phyloP scores from a whole-genome alignment of 1,140 invertebrate species.

The Diuraphis noxia region DNA sequence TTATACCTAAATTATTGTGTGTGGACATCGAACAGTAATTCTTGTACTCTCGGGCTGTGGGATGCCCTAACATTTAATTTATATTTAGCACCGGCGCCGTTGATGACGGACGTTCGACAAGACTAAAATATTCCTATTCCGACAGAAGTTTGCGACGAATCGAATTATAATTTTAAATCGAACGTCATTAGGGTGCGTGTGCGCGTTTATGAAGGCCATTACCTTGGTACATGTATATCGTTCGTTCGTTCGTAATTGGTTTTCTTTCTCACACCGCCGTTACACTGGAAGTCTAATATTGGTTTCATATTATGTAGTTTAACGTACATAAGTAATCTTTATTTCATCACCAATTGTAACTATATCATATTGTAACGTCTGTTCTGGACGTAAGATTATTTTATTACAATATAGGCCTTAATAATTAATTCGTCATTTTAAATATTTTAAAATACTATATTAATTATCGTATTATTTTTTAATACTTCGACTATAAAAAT shows the following conservation, averaged over 20 bases:
- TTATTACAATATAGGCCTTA: not conserved
- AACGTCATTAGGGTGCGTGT: not conserved
- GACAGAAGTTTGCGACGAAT: not conserved
- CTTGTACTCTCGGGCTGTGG: not conserved
- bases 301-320: not conserved
- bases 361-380: not conserved
- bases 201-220: not conserved
- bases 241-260: not conserved
- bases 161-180: not conserved
- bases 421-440: not conserved
- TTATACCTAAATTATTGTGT: no score
- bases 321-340: not conserved
- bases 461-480: not conserved
- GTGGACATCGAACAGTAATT: not conserved
- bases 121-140: no score
- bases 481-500: not conserved
- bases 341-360: not conserved
- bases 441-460: not conserved
- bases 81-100: not conserved
- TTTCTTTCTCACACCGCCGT: not conserved
- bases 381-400: not conserved
- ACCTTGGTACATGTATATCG: not conserved
- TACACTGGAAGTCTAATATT: not conserved
- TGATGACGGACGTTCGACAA: not conserved
- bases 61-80: constrained; percentile 8